Evolutionary conservation across 2,113 vertebrate genomes (phyloP).

Genomic region (Pavo muticus): DNA sequence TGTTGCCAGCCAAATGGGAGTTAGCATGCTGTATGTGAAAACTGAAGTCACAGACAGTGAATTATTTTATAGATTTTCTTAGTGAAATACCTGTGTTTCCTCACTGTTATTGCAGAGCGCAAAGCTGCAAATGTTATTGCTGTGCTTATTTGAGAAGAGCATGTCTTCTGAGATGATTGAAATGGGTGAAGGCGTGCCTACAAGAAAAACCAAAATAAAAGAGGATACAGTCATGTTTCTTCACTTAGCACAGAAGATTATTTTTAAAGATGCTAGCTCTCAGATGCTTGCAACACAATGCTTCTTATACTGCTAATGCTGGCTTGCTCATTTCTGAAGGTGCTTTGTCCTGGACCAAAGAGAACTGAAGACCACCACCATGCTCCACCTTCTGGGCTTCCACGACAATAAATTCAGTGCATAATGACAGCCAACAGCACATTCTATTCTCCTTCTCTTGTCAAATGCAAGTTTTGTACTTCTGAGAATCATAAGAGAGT

Average conservation of each 20-base stretch:
- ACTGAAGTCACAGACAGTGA: neutral
- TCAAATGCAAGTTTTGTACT: neutral
- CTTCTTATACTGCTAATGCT: neutral
- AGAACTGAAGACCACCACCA: neutral
- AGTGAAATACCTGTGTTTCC: conserved; percentile 32
- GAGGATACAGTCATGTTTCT: neutral
- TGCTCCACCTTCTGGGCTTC: neutral
- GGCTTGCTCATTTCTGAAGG: neutral
- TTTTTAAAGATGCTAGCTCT: neutral
- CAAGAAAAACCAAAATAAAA: neutral
- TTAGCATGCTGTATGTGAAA: neutral
- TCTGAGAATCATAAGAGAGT: neutral
- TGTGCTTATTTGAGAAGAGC: neutral
- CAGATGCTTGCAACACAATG: neutral
- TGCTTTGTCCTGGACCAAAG: neutral
- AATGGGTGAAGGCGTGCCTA: neutral
- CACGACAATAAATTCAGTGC: neutral
- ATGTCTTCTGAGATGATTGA: conserved; percentile 13
- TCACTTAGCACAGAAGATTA: accelerated
- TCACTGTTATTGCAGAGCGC: neutral
- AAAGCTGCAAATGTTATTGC: neutral
- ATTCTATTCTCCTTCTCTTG: neutral
- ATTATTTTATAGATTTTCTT: neutral
- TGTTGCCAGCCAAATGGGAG: neutral
- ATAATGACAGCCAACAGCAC: neutral